Percentiles rank a stretch among this genome's conserved stretches.
phyloP scores from a whole-genome alignment of 2,888 invertebrate genomes.

The Erannis defoliaria region DNA sequence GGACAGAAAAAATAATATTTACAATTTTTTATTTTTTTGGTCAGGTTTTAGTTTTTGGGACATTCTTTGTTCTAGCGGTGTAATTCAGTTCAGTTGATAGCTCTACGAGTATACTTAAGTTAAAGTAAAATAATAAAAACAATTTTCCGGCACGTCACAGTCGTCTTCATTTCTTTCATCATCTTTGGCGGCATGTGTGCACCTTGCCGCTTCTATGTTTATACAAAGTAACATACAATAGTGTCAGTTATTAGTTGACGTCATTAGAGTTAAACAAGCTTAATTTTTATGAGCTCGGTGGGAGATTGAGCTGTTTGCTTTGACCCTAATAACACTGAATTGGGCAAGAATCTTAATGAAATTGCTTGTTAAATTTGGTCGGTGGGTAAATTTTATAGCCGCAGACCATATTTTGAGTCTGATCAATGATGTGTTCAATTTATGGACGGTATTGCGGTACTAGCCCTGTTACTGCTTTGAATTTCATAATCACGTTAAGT shows the following conservation, averaged over 20 bases:
- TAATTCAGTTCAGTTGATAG: too few species aligned
- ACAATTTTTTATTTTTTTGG: too few species aligned
- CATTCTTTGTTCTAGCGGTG: too few species aligned
- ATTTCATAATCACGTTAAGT: too few species aligned
- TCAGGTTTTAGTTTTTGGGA: too few species aligned
- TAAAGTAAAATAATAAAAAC: too few species aligned
- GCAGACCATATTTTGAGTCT: not conserved
- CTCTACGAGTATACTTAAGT: too few species aligned
- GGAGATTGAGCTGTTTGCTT: conserved; percentile 31
- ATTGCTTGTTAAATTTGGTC: conserved; percentile 25
- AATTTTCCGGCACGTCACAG: too few species aligned
- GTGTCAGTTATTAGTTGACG: conserved; percentile 22
- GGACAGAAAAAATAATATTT: too few species aligned
- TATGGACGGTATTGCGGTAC: not conserved
- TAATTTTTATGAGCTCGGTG: conserved; percentile 30
- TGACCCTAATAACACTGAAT: conserved; percentile 35
- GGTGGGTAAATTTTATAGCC: conserved; percentile 14
- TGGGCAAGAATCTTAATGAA: conserved; percentile 31
- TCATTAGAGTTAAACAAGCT: conserved; percentile 30
- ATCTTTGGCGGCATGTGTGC: not conserved
- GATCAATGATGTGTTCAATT: not conserved
- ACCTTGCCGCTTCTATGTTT: not conserved
- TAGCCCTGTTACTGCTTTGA: too few species aligned
- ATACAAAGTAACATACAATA: not conserved
- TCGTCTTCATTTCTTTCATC: too few species aligned